A percentile compares a stretch with the other conserved stretches of the same genome.
phyloP scores from a whole-genome alignment of 2,113 vertebrate species.

The Hippolais icterina region DNA sequence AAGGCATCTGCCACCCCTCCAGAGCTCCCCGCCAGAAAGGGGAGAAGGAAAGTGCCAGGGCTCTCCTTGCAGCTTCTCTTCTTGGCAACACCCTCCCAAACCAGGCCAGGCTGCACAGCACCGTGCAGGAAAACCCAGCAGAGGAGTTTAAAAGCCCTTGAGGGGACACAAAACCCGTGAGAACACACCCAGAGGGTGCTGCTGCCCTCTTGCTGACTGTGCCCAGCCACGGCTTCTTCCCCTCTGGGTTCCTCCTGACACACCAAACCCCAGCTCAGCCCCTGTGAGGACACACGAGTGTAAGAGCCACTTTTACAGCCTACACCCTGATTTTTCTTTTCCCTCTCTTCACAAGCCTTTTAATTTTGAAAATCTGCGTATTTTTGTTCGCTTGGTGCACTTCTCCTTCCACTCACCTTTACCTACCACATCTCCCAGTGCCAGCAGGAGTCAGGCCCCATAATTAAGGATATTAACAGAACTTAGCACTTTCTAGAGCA shows the following conservation, averaged over 20 bases:
- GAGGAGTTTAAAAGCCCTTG: neutral
- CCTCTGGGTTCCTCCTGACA: neutral
- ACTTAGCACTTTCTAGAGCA: neutral
- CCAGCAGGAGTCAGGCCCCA: neutral
- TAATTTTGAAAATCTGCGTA: accelerated
- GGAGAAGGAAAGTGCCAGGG: neutral
- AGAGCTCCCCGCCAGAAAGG: accelerated
- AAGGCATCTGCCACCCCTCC: neutral
- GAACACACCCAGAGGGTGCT: neutral
- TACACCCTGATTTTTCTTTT: neutral
- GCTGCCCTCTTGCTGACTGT: neutral
- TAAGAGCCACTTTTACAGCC: neutral
- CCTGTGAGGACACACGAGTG: neutral
- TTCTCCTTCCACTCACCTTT: neutral
- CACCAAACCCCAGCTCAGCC: neutral
- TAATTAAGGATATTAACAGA: neutral
- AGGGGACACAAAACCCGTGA: neutral
- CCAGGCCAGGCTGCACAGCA: neutral
- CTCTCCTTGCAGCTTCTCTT: neutral
- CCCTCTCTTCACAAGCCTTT: neutral
- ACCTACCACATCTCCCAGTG: accelerated
- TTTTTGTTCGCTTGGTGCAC: neutral
- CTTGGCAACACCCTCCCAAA: neutral
- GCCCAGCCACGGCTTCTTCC: neutral
- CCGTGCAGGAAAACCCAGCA: neutral